A percentile compares a stretch with the other conserved stretches of the same genome.
Conservation (phyloP, 2,797 vertebrate species). For the Pampus argenteus region DNA sequence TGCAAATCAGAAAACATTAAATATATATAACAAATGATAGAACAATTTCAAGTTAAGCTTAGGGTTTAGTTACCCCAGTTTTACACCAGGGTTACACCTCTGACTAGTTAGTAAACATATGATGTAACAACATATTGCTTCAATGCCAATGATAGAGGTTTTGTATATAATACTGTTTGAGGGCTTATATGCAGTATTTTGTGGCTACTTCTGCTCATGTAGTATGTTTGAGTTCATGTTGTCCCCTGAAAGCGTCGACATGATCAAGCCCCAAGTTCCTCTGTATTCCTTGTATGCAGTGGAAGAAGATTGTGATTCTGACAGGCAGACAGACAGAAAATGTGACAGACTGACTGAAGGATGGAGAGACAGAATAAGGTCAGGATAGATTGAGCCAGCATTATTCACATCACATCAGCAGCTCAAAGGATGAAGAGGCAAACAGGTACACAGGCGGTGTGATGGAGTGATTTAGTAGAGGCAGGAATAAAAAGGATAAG, state of each 20-base stretch:
- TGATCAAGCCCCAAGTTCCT: background rate
- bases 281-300: background rate
- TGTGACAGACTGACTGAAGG: slow-evolving; percentile 27
- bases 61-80: too few species aligned
- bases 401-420: slow-evolving; percentile 39
- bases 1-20: too few species aligned
- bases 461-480: slow-evolving; percentile 20
- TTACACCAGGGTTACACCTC: too few species aligned
- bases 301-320: slow-evolving; percentile 2
- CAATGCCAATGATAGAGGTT: background rate
- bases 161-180: background rate
- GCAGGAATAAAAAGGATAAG: background rate
- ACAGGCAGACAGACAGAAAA: slow-evolving; percentile 8
- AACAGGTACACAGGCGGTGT: background rate
- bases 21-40: too few species aligned
- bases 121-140: too few species aligned
- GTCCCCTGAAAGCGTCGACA: background rate
- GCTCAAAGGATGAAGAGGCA: slow-evolving; percentile 26
- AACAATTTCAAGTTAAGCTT: too few species aligned
- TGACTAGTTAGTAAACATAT: too few species aligned
- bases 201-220: background rate
- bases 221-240: background rate
- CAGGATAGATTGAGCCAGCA: background rate
- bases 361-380: slow-evolving; percentile 47
- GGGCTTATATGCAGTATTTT: background rate